Evolutionary conservation across 2,888 invertebrate species (phyloP), one percentile per base, ranked within the genome.

Genomic region (Fabriciana adippe): DNA sequence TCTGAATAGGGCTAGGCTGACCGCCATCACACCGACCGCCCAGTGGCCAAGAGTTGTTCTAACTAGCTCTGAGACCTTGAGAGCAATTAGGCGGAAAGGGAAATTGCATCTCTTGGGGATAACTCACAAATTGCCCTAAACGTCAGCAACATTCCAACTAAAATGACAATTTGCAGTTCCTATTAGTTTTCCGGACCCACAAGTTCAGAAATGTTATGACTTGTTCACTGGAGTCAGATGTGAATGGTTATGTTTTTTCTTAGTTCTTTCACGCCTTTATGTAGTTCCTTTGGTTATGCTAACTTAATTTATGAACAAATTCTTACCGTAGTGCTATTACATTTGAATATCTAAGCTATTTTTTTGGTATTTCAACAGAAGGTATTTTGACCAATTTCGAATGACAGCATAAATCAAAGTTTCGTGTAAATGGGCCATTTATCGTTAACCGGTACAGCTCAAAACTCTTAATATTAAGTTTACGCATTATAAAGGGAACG

Each of bases 51-150:
- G 70, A 67, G 60, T 67, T 59, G 35, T 55, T 65, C 68, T 71
- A 74, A 69, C 71, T 68, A 75, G 70, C 67, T 71, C 68, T 66
- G 69, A 70, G 73, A 74, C 73, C 73, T 72, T 78, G 80, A 78
- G 81, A 85, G 82, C 88, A 92, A 92, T 92, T 90, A 91, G 80
- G 79, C 80, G 80, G 77, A 83, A 84, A 78, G 78, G 89, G 87
- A 88, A 90, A 90, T 89, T 90, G 87, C 88, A 88, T 85, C 89
- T 85, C 89, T 87, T 82, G 86, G 75, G 85, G 83, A 86, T 81
- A 82, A 83, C 81, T 86, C 87, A 82, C 87, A 86, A 90, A 88
- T 89, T 88, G 86, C 80, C 80, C 76, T 75, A 84, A 88, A 82
- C 83, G 85, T 86, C 86, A 87, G 83, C 83, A 81, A 77, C 76